phyloP scores from a whole-genome alignment of 2,888 invertebrate genomes.

The Deilephila elpenor region DNA sequence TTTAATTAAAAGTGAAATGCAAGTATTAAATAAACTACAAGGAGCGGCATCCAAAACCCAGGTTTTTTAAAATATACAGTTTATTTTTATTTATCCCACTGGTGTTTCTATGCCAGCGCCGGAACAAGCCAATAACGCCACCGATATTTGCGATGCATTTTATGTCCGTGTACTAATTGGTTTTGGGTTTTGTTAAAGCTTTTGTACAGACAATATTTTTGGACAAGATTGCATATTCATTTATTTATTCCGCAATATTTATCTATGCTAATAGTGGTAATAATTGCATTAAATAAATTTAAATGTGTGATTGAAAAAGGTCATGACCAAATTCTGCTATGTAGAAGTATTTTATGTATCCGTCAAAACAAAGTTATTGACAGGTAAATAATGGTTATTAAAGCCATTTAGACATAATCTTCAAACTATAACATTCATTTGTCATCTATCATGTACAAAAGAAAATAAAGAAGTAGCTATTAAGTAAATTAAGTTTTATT shows the following conservation, averaged over 20 bases:
- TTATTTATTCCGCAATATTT: no score
- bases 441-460: neutral
- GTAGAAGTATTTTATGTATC: no score
- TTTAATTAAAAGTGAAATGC: neutral
- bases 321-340: no score
- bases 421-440: neutral
- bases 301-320: no score
- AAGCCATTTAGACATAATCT: no score
- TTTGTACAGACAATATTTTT: neutral
- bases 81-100: conserved; percentile 12
- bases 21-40: neutral
- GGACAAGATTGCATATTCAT: neutral
- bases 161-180: neutral
- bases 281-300: no score
- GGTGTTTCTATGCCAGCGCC: neutral
- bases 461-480: neutral
- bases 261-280: no score
- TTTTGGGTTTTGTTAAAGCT: neutral
- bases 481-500: neutral
- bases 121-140: conserved; percentile 7
- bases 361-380: no score
- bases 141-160: conserved; percentile 5
- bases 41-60: no score
- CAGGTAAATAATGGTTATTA: no score
- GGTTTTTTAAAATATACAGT: neutral